Base-by-base conservation (phyloP, 1,140 invertebrate species). In the Drosophila triauraria region DNA sequence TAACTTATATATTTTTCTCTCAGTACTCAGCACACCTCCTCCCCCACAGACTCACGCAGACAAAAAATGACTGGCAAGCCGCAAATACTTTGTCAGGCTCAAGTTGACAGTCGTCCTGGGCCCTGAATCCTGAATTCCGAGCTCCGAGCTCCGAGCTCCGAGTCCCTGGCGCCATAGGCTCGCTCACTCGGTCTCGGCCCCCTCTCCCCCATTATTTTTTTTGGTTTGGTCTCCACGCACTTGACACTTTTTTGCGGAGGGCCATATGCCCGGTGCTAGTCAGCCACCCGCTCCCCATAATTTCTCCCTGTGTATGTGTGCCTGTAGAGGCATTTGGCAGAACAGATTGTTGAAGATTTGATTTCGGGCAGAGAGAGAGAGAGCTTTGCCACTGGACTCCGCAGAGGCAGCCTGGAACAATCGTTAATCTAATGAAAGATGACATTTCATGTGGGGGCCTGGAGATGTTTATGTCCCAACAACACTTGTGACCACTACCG, bases 401-500 rank as follows among this genome's bases (percentile, higher is more conserved):
- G n/a, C 27, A 32, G 30, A 17, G 38, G 44, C 27, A 61, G 63
- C 35, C 53, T 46, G 51, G 51, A 59, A 71, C 80, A 88, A 88
- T 88, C 84, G 84, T 88, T 88, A 88, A 88, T 88, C 84, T 88
- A 88, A 88, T 88, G 84, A 88, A 88, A 88, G 80, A 88, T 88
- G 84, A 90, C 85, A 74, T 88, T 75, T 63, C 48, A 46, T 80
- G 65, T 70, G 61, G 71, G 61, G 71, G 75, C 62, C 47, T 50
- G 79, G 23, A 51, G 48, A 59, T 70, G 67, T 68, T 70, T 70
- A 72, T 50, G 69, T 70, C 65, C 64, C 54, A 57, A 46, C 67
- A 80, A 72, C 75, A 77, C 82, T 83, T 79, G 64, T 67, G 40
- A 58, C 68, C 76, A 71, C 54, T 35, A 10, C n/a, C 6, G 20